These are phyloP conservation scores for Setipinna tenuifilis DNA, from an alignment of 2,797 vertebrate species.

Conservation along the genomic window DNA sequence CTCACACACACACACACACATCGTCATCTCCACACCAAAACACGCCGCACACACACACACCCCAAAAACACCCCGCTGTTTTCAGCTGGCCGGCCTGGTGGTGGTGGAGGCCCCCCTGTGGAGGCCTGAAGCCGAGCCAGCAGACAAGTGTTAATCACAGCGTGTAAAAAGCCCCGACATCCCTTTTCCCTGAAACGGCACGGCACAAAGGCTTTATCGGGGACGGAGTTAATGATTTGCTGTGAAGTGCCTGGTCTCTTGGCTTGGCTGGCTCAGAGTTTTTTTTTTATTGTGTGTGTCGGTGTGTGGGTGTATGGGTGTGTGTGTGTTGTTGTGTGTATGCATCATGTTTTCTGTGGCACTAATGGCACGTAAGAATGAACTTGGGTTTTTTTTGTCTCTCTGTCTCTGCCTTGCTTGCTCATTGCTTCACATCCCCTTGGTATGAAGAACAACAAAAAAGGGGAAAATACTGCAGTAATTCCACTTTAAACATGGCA, in stretches of 20 bases:
- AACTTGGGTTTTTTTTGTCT: neutral
- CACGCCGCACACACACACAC: neutral
- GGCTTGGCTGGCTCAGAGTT: neutral
- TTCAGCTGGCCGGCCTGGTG: neutral
- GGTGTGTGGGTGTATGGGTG: neutral
- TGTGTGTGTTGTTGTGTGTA: conserved; percentile 16
- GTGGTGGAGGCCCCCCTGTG: neutral
- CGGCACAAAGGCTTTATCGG: neutral
- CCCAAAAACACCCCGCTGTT: neutral
- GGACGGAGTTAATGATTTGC: conserved; percentile 39
- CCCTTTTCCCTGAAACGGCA: neutral
- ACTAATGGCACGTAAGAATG: neutral
- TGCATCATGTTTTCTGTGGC: neutral
- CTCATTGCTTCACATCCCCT: neutral
- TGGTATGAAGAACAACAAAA: neutral
- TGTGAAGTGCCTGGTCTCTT: conserved; percentile 25
- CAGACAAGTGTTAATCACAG: conserved; percentile 16
- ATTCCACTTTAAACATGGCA: neutral
- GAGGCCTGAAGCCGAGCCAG: neutral
- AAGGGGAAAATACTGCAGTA: neutral
- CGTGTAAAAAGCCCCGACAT: conserved; percentile 9
- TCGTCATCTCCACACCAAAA: too few relatives aligned
- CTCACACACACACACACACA: neutral
- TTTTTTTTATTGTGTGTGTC: neutral
- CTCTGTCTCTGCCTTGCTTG: neutral